Evolutionary conservation across 2,888 invertebrate genomes (phyloP), one percentile per base, ranked within the genome.

Genomic region (Drepanosiphum platanoidis): DNA sequence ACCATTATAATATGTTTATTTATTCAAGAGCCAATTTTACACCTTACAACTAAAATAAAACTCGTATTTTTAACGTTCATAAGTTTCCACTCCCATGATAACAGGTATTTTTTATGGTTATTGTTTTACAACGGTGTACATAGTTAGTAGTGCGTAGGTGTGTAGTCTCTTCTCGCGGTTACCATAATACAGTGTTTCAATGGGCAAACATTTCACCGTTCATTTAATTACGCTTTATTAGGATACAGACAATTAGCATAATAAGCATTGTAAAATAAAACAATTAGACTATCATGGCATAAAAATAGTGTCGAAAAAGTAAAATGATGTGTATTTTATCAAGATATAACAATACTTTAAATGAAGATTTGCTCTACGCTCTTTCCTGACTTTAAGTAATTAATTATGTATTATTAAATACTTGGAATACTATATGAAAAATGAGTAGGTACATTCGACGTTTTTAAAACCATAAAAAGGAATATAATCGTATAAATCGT

Each of bases 201-300:
- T 61, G 27, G 36, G 22, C 61, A 39, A 78, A 66, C 64, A 68
- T 79, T 79, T 79, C 46, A 46, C 42, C 66, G 68, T 68, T 79
- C 46, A 68, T 79, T 79, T 79, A 79, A 79, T 79, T 79, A 68
- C 46, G n/a, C 66, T 46, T 32, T 46, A 32, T 66, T 79, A 79
- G 58, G 18, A 61, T 42, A 30, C 39, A 66, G 15, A 15, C 30
- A 68, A 66, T 79, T 46, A 68, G 66, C 79, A 79, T 79, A 42
- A 64, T 30, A 39, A 78, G 11, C 4, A n/a, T 46, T 68, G 18
- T 68, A 1, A 27, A 78, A 78, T n/a, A 78, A 78, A 68, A 46
- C 79, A 34, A 68, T 68, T 68, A 13, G 32, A 34, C 46, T 79
- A 68, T 34, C n/a, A 34, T 34, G 32, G 42, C 46, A 46, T 32